Evolutionary conservation across 1,140 invertebrate species (phyloP), one percentile per base, ranked within the genome.

Genomic region (Maconellicoccus hirsutus): DNA sequence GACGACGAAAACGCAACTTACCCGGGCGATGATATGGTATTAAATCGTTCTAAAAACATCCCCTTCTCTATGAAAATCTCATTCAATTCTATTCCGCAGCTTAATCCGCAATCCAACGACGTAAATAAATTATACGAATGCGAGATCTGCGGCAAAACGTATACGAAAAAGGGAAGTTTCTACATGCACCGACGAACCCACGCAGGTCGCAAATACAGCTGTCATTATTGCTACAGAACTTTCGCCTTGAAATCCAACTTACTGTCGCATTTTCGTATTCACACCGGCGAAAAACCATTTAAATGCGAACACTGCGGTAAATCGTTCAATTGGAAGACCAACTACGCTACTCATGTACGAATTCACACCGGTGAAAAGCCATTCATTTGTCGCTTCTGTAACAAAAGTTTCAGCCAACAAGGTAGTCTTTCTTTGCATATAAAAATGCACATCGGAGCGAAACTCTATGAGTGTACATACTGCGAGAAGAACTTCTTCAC

Each of bases 221-320:
- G 52, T 16, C 52, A 59, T 22, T 59, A 19, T 22, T 59, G 52
- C 52, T 59, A 59, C 21, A n/a, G 52, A 19, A 59, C 52, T 3
- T 59, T 59, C 52, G 52, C 52, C n/a, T 16, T 59, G 21, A 59
- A 59, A 59, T 59, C 52, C 4, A 59, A 59, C 21, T 59, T 59
- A 59, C n/a, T 59, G 16, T 59, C 52, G 21, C 70, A 70, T 22
- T 23, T 10, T 19, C 29, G 39, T 25, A 33, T 70, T n/a, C 70
- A 70, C 23, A 42, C 29, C 6, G 39, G 39, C 22, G 38, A 39
- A 14, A 70, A 21, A 38, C 70, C 70, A n/a, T 61, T 59, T 6
- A 7, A 14, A 3, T 61, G 61, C 10, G 94, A 96, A 79, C 91
- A 91, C 75, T 98, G 95, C 78, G 86, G 87, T 70, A 94, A 94